Evolutionary conservation across 1,140 invertebrate genomes (phyloP).

Genomic region (Stenopsyche tienmushanensis): DNA sequence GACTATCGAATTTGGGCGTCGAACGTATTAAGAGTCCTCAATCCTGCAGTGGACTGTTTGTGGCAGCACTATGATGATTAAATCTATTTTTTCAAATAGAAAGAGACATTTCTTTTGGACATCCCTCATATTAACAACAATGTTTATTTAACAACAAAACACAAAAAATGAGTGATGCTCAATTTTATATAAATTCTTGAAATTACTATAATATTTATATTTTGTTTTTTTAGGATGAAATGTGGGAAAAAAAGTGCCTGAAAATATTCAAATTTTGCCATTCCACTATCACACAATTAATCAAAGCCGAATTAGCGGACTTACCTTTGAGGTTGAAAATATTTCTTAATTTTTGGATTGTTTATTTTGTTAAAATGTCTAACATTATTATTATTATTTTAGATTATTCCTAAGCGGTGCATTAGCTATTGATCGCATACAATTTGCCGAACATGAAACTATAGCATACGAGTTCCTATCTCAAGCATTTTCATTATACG

Average conservation of each 20-base stretch:
- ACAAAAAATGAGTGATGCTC: not conserved
- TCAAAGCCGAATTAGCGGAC: slow-evolving; percentile 92
- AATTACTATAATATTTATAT: slow-evolving; percentile 16
- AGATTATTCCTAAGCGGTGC: slow-evolving; percentile 92
- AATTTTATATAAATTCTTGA: slow-evolving; percentile 3
- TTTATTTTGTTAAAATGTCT: not conserved
- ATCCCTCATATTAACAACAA: no score
- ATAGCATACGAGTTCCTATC: slow-evolving; percentile 98
- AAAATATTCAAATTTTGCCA: slow-evolving; percentile 99
- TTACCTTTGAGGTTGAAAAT: slow-evolving; percentile 74
- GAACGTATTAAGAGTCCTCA: no score
- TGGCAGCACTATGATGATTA: no score
- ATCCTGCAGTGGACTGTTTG: no score
- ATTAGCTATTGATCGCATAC: slow-evolving; percentile 87
- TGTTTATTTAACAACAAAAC: no score
- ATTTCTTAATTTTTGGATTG: not conserved
- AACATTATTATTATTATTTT: not conserved
- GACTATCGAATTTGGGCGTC: no score
- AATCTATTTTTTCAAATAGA: no score
- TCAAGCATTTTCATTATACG: slow-evolving; percentile 96
- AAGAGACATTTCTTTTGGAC: no score
- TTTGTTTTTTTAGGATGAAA: slow-evolving; percentile 73
- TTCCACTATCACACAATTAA: slow-evolving; percentile 88
- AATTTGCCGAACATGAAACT: slow-evolving; percentile 93
- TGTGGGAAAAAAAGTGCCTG: slow-evolving; percentile 98